phyloP scores from a whole-genome alignment of 2,888 invertebrate species.

The Drosophila imparisetae region DNA sequence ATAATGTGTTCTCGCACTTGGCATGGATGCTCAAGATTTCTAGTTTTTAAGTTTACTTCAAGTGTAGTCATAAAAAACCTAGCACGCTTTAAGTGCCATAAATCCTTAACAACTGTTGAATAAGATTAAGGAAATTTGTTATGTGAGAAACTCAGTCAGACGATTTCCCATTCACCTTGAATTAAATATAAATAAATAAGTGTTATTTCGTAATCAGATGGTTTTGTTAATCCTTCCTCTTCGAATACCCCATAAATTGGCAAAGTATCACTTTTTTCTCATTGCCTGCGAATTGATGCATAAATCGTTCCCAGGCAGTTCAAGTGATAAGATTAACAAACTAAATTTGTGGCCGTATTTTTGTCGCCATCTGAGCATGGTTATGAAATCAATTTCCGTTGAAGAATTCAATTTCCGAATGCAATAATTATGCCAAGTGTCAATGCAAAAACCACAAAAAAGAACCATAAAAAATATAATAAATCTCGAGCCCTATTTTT shows the following conservation, averaged over 20 bases:
- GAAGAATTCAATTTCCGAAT: conserved; percentile 83
- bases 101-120: conserved; percentile 19
- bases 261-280: not conserved
- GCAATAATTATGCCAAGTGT: conserved; percentile 83
- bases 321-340: conserved; percentile 42
- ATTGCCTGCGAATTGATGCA: not conserved
- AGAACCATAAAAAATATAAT: conserved; percentile 29
- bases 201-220: too few species aligned
- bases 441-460: conserved; percentile 50
- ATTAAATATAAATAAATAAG: not conserved
- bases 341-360: conserved; percentile 36
- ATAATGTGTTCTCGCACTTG: conserved; percentile 48
- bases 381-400: conserved; percentile 83
- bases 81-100: conserved; percentile 24
- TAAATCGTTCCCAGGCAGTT: conserved; percentile 21
- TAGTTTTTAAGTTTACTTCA: conserved; percentile 32
- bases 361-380: conserved; percentile 47
- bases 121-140: conserved; percentile 7
- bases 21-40: conserved; percentile 15
- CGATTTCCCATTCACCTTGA: not conserved
- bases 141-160: conserved; percentile 2
- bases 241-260: not conserved
- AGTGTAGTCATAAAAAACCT: not conserved
- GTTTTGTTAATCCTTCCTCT: not conserved
- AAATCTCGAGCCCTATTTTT: conserved; percentile 19